Conservation (phyloP, 2,888 invertebrate species). For the Rhagium mordax region DNA sequence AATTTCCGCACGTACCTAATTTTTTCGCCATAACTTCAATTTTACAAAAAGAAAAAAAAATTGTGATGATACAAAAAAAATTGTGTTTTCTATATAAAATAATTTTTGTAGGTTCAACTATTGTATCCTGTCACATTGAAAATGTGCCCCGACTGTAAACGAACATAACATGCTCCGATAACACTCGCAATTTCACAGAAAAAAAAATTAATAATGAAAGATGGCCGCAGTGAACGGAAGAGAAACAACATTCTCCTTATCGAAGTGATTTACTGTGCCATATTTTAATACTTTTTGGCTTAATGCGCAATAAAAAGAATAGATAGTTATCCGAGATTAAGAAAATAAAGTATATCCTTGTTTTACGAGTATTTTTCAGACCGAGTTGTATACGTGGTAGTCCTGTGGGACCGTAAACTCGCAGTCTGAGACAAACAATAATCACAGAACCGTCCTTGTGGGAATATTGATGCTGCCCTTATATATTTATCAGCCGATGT, state of each 20-base stretch:
- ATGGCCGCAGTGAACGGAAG: background rate
- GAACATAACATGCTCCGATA: too few species aligned
- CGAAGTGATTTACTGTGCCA: slow-evolving; percentile 3
- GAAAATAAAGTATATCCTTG: slow-evolving; percentile 19
- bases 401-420: slow-evolving; percentile 1
- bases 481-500: background rate
- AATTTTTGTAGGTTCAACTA: too few species aligned
- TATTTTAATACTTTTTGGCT: slow-evolving; percentile 16
- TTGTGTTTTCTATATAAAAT: too few species aligned
- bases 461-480: background rate
- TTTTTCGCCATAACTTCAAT: too few species aligned
- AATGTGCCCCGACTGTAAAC: too few species aligned
- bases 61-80: too few species aligned
- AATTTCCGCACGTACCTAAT: too few species aligned
- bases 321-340: slow-evolving; percentile 24
- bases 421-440: slow-evolving; percentile 2
- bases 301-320: slow-evolving; percentile 20
- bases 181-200: background rate
- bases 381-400: slow-evolving; percentile 1
- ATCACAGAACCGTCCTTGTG: background rate
- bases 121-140: too few species aligned
- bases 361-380: slow-evolving; percentile 12
- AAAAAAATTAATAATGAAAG: background rate
- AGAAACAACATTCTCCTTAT: background rate
- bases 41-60: too few species aligned